Evolutionary conservation across 2,888 invertebrate species (phyloP).

Genomic region (Habrosyne pyritoides): DNA sequence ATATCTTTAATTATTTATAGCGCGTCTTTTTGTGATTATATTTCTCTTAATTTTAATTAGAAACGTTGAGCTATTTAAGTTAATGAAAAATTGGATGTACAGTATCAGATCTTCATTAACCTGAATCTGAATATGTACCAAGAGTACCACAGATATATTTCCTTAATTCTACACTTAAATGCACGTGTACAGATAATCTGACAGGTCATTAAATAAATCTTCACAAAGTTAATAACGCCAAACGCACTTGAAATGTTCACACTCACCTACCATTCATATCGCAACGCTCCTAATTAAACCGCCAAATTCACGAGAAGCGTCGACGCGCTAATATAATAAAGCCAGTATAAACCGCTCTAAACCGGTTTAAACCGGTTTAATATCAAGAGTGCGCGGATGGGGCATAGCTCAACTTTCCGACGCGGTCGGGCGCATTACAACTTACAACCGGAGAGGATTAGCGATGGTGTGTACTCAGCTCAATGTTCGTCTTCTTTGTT

Average conservation of each 20-base stretch:
- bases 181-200: conserved; percentile 17
- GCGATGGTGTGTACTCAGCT: conserved; percentile 61
- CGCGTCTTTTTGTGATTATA: too few species aligned
- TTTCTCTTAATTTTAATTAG: background rate
- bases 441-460: conserved; percentile 68
- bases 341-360: conserved; percentile 75
- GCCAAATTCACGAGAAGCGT: conserved; percentile 60
- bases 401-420: conserved; percentile 66
- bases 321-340: conserved; percentile 80
- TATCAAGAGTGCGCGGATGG: conserved; percentile 60
- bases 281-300: conserved; percentile 64
- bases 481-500: conserved; percentile 66
- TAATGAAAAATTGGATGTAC: background rate
- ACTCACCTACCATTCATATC: conserved; percentile 52
- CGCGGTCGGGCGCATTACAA: conserved; percentile 67
- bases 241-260: conserved; percentile 29
- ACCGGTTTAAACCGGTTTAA: conserved; percentile 78
- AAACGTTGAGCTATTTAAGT: too few species aligned
- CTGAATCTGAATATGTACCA: background rate
- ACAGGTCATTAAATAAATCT: conserved; percentile 35
- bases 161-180: background rate
- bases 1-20: too few species aligned
- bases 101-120: background rate
- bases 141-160: background rate
- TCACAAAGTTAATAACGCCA: conserved; percentile 29